These are phyloP conservation scores for Ellobius talpinus DNA, from an alignment of 2,113 vertebrate species.

Conservation along the genomic window DNA sequence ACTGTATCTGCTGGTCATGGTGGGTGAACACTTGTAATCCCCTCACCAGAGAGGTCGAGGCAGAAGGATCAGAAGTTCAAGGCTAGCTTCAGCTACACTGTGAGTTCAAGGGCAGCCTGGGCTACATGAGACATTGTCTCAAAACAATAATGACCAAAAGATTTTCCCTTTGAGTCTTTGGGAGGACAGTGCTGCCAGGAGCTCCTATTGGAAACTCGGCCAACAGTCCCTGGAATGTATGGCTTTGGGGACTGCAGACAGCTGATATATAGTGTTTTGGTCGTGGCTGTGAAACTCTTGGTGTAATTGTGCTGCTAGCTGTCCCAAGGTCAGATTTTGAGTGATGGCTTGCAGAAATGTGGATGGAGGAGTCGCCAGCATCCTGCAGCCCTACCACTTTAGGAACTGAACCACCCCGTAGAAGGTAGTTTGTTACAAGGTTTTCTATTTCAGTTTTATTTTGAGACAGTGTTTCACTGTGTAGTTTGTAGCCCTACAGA, in stretches of 20 bases:
- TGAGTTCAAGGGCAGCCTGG: background rate
- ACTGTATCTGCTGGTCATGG: background rate
- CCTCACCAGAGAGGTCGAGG: background rate
- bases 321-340: background rate
- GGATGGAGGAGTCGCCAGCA: background rate
- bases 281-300: background rate
- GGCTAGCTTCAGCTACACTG: background rate
- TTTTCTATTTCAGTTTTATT: background rate
- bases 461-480: background rate
- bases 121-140: background rate
- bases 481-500: background rate
- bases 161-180: background rate
- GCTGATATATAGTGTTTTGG: background rate
- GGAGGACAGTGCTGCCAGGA: background rate
- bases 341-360: background rate
- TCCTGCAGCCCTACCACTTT: background rate
- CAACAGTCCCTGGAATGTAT: background rate
- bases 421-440: no score
- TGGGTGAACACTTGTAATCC: background rate
- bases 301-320: no score
- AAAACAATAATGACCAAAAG: background rate
- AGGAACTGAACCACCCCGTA: background rate
- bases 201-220: background rate
- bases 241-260: background rate
- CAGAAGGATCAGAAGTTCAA: background rate